phyloP scores from a whole-genome alignment of 2,888 invertebrate genomes.

The Dicycla oo region DNA sequence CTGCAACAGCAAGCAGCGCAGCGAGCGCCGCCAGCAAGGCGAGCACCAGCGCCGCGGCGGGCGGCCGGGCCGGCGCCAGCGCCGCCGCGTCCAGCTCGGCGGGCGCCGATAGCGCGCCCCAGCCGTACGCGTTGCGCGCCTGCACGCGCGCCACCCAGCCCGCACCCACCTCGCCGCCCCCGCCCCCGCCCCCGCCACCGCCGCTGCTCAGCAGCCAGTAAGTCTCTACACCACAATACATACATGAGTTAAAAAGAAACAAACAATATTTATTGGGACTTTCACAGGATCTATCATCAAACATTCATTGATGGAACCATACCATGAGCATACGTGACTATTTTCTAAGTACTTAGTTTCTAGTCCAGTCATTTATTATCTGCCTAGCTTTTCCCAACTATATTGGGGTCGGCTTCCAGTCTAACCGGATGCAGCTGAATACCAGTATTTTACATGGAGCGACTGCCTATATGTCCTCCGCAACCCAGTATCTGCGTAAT shows the following conservation, averaged over 20 bases:
- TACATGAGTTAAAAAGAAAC: background rate
- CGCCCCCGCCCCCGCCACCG: conserved; percentile 90
- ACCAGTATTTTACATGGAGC: too few relatives aligned
- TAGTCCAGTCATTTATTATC: too few relatives aligned
- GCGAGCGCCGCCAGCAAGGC: conserved; percentile 90
- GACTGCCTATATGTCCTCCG: too few relatives aligned
- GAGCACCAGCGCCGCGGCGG: conserved; percentile 92
- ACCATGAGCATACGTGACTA: too few relatives aligned
- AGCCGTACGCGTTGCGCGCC: conserved; percentile 95
- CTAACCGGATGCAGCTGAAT: too few relatives aligned
- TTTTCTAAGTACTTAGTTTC: too few relatives aligned
- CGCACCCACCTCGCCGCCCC: conserved; percentile 91
- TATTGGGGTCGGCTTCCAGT: too few relatives aligned
- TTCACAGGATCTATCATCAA: too few relatives aligned
- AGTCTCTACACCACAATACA: conserved; percentile 88
- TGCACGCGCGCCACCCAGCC: conserved; percentile 94
- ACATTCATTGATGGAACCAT: background rate
- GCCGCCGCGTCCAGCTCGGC: conserved; percentile 87
- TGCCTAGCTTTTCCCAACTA: too few relatives aligned
- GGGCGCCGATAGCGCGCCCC: conserved; percentile 94
- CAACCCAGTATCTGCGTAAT: too few relatives aligned
- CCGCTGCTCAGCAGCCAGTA: conserved; percentile 95
- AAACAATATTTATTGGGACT: background rate
- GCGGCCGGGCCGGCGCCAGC: conserved; percentile 65
- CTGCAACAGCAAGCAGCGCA: conserved; percentile 75